Conservation (phyloP, 1,140 invertebrate species). For the Scaptomyza montana region DNA sequence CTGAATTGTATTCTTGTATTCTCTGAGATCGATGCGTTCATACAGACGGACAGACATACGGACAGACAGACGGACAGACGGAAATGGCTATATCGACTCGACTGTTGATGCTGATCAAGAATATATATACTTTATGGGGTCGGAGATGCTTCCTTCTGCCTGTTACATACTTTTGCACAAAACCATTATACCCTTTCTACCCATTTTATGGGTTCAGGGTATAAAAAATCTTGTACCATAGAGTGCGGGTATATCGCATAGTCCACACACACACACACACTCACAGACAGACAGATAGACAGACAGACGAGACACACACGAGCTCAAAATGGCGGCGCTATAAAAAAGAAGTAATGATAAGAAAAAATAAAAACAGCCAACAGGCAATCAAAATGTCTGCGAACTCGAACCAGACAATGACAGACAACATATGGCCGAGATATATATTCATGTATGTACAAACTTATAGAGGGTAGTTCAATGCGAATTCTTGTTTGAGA, state of each 20-base stretch:
- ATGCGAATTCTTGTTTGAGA: not conserved
- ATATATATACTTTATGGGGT: no score
- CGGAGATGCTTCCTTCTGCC: no score
- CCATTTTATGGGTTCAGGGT: no score
- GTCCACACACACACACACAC: constrained; percentile 8
- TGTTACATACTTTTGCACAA: no score
- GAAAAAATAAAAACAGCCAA: constrained; percentile 58
- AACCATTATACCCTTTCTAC: no score
- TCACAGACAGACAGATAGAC: not conserved
- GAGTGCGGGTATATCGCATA: constrained; percentile 12
- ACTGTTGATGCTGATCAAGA: no score
- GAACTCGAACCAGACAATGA: constrained; percentile 59
- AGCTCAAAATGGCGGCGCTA: constrained; percentile 47
- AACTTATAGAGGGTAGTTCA: constrained; percentile 23
- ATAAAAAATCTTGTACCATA: constrained; percentile 23
- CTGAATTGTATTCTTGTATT: no score
- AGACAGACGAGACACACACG: not conserved
- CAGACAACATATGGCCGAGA: constrained; percentile 58
- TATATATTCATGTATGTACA: constrained; percentile 27
- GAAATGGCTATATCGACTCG: no score
- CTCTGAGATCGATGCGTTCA: no score
- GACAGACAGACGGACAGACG: no score
- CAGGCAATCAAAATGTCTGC: constrained; percentile 69
- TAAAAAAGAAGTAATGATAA: constrained; percentile 50
- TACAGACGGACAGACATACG: no score